Evolutionary conservation across 2,888 invertebrate genomes (phyloP), one percentile per base, ranked within the genome.

Genomic region (Clivina fossor): DNA sequence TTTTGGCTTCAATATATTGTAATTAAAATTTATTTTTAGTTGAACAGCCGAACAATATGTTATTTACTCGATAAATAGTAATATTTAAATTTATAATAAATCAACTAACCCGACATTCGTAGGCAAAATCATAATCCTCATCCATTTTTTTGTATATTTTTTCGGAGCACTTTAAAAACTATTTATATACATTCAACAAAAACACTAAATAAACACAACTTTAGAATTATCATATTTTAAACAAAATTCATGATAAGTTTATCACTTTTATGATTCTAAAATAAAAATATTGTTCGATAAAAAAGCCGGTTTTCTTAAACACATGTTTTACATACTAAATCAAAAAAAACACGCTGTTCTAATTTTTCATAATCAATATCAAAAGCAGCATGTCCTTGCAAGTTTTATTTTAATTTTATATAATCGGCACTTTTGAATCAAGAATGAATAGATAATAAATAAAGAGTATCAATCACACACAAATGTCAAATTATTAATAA

Each of bases 61-160:
- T 32, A 37, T 2, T 2, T 40, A 19, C 15, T 22, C 24, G 7
- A 11, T 11, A 22, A n/a, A n/a, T n/a, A n/a, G n/a, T n/a, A n/a
- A n/a, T n/a, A n/a, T n/a, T n/a, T n/a, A n/a, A 30, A 38, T 35
- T 3, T 15, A 35, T 15, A 2, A 53, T 33, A 33, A 44, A 18
- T 3, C 20, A 33, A 77, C 79, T 71, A 75, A 83, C 83, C 83
- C 80, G 78, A 75, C 82, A 82, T 74, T 83, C 83, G 73, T 79
- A 83, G 61, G 80, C 78, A 76, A 83, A 83, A 74, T 83, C 79
- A 71, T 80, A 78, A 63, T 53, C 41, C 60, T 78, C 77, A 63
- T 76, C 77, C 78, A 78, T 68, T 74, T 66, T 67, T 24, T 24
- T 8, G 26, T 24, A 24, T 24, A 24, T 24, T 24, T 24, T 24